Evolutionary conservation across 2,113 vertebrate species (phyloP), one percentile per base, ranked within the genome.

Genomic region (Fulica atra): DNA sequence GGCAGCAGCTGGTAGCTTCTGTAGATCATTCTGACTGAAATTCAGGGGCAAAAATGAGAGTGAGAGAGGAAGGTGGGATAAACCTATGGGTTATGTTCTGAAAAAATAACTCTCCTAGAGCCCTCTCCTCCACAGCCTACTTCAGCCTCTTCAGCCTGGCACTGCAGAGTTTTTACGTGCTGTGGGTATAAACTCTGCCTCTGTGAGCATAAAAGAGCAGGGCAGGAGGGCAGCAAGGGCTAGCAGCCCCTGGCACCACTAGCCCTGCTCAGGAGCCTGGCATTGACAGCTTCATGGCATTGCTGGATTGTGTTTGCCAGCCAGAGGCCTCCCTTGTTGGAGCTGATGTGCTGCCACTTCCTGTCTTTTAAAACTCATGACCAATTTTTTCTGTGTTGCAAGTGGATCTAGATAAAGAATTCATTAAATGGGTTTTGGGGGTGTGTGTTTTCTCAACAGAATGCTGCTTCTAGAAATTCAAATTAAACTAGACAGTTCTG

Each of bases 391-490:
- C 59, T 77, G 23, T 61, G 18, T 20, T 86, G 54, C 0, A 0
- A 19, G 59, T 82, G 18, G 31, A 79, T 85, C 61, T 77, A 56
- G 74, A 66, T 63, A 60, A 93, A 85, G 71, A 92, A 89, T 82
- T 70, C 24, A 59, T 76, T 36, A 53, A 86, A 57, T 3, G 18
- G 16, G 6, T 19, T 65, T 70, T 4, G 9, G 7, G 7, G 2
- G 60, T 29, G 9, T 33, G 13, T 42, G 28, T 81, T 61, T 81
- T 92, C 72, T 87, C 31, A 33, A 46, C 35, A 65, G 68, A 50
- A 25, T 57, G 51, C 40, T 91, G 66, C 57, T 91, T 86, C 88
- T 84, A 84, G 86, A 95, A 96, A 92, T 76, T 84, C 26, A 50
- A 92, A 94, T 89, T 64, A 29, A 86, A 64, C 42, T 53, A 95